Conservation (phyloP, 2,888 invertebrate species). For the Brenthis daphne region DNA sequence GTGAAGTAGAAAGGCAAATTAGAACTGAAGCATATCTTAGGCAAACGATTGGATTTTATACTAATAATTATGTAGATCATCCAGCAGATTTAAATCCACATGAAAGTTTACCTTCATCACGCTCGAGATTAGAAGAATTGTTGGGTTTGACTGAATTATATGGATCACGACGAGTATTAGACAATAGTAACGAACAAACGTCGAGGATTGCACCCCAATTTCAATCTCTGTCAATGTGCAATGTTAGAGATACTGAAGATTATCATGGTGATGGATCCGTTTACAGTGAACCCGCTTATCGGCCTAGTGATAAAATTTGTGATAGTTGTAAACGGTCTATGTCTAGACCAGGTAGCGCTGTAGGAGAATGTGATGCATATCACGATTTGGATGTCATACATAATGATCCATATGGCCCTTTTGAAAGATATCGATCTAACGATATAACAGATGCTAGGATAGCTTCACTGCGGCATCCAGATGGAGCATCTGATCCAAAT, state of each 20-base stretch:
- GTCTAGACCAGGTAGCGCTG: conserved; percentile 85
- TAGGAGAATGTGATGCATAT: conserved; percentile 84
- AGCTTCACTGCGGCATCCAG: conserved; percentile 92
- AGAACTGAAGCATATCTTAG: conserved; percentile 83
- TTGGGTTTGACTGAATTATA: conserved; percentile 91
- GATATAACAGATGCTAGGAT: conserved; percentile 82
- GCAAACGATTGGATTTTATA: conserved; percentile 80
- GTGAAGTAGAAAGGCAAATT: conserved; percentile 85
- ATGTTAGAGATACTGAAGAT: conserved; percentile 86
- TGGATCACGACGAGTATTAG: conserved; percentile 89
- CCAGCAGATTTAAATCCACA: conserved; percentile 70
- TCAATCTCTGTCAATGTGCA: conserved; percentile 86
- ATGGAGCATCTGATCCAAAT: conserved; percentile 96
- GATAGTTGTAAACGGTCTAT: conserved; percentile 88
- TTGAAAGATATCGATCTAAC: conserved; percentile 83
- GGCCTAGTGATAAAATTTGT: conserved; percentile 87
- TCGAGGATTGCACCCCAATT: conserved; percentile 83
- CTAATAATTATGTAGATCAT: conserved; percentile 75
- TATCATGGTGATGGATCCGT: conserved; percentile 90
- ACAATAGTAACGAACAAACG: conserved; percentile 83
- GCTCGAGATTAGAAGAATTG: conserved; percentile 89
- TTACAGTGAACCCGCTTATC: conserved; percentile 92
- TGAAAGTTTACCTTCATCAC: conserved; percentile 72
- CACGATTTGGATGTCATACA: conserved; percentile 80
- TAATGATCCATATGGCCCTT: conserved; percentile 81